Base-by-base conservation (phyloP, 2,113 vertebrate species). In the Pygoscelis adeliae region DNA sequence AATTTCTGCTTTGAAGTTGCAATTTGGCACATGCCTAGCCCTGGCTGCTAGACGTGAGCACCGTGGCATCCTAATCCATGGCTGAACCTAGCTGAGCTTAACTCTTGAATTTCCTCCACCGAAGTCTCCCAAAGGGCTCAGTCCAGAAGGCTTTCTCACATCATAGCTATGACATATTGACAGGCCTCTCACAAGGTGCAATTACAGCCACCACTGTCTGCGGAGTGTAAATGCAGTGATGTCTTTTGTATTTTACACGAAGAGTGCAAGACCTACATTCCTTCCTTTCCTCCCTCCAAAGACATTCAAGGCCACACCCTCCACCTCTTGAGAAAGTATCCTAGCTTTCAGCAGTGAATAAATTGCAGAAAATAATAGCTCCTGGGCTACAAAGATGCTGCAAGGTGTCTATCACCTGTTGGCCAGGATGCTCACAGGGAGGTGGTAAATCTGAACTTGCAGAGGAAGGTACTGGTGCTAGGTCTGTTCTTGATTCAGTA, bases 1-100 rank as follows among this genome's bases (percentile, higher is more conserved):
- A 58, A 94, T 94, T 83, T 83, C 66, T 86, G 5, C 84, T 94
- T 89, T 70, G 92, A 88, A 93, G 50, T n/a, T 86, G 59, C 63
- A 78, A 3, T 32, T 46, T 72, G 49, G 44, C 49, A 44, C 8
- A 66, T 3, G 3, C 73, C 90, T 79, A 58, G 70, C 34, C 83
- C 81, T 32, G 66, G 52, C 30, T 73, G 15, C 21, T 34, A 61
- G 55, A 84, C 13, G 2, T 17, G 25, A 84, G 55, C 58, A 49
- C 29, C 1, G 2, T 5, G 1, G 70, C 63, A 89, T 77, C 67
- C 82, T 79, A 70, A 90, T 49, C 47, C 62, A 23, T 6, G 15
- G 40, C 40, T 66, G 62, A 86, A 56, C 12, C 6, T 40, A 89
- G 4, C 21, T 5, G 38, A 73, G 42, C n/a, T 74, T 87, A 30